Evolutionary conservation across 37 sponge, comb jelly and placozoan genomes (phyloP), one percentile per base, ranked within the genome.

Genomic region (Hexactinellida sp.): DNA sequence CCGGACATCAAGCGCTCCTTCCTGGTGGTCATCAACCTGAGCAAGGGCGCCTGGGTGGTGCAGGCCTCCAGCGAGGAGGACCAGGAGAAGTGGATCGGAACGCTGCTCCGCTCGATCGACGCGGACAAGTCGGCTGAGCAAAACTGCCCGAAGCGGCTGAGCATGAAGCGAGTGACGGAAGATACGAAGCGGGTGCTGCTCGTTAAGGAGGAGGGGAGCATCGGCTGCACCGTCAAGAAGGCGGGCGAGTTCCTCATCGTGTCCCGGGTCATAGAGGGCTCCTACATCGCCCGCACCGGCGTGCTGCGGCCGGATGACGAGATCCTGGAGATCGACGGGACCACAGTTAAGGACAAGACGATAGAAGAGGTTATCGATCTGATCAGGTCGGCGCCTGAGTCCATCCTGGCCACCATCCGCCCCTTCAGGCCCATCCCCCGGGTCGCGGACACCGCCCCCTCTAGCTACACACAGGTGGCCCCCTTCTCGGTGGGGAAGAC

Each of bases 181-280:
- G 91, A 90, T 41, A 34, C 91, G 47, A 93, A 93, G 85, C 83
- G 93, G 55, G 90, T 93, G 28, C 89, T 88, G 10, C 82, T 93
- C 37, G 54, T 88, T 0, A 91, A 89, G 83, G 93, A 93, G 37
- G 84, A 83, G 25, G 90, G 90, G 36, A 92, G 93, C 5, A 93
- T 93, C 54, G 93, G 93, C 0, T 93, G 93, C 83, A 93, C 93
- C 39, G 89, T 93, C 34, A 93, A 93, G 87, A 89, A 86, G 54
- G 89, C 91, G 54, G 93, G 89, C 0, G 91, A 90, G 0, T 92
- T 87, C 82, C 55, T 93, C 0, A 51, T 93, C 52, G 93, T 93
- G 23, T 85, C 88, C 83, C 23, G 90, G 23, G 88, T 93, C 55
- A 54, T 91, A 54, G 91, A 90, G 36, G 91, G 89, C 55, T 92